Evolutionary conservation across 92 coral and sea anemone species (phyloP).

Genomic region (Chrysogorgia sp.): DNA sequence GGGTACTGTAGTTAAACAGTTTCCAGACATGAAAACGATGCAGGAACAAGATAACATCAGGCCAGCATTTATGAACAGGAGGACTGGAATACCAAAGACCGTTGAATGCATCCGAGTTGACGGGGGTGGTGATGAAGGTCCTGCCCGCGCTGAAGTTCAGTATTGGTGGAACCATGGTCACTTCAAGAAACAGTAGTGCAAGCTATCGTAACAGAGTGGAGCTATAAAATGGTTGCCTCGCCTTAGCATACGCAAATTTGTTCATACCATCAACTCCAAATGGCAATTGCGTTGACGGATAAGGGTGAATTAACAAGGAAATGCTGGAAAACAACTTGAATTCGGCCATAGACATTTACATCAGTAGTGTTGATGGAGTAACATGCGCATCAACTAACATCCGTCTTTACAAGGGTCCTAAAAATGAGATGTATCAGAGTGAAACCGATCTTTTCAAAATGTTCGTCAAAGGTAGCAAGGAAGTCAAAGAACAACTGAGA

Average conservation of each 20-base stretch:
- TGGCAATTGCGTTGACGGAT: constrained; percentile 49
- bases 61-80: constrained; percentile 58
- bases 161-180: constrained; percentile 69
- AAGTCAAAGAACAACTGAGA: constrained; percentile 44
- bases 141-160: constrained; percentile 61
- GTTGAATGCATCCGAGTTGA: constrained; percentile 68
- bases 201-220: constrained; percentile 64
- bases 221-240: constrained; percentile 68
- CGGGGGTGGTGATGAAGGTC: constrained; percentile 69
- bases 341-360: constrained; percentile 68
- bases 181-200: constrained; percentile 65
- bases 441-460: constrained; percentile 45
- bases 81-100: constrained; percentile 34
- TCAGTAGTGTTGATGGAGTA: constrained; percentile 68
- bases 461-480: constrained; percentile 56
- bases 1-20: constrained; percentile 59
- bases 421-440: constrained; percentile 36
- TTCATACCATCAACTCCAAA: constrained; percentile 72
- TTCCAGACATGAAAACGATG: constrained; percentile 58
- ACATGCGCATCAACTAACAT: constrained; percentile 67
- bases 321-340: constrained; percentile 54
- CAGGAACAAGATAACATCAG: constrained; percentile 37
- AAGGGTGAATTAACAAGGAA: constrained; percentile 49
- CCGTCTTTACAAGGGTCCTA: constrained; percentile 64
- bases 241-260: constrained; percentile 62